Percentiles rank a stretch among this genome's conserved stretches.
These are phyloP conservation scores for Trichopoda pennipes DNA, from an alignment of 2,888 invertebrate species.

Conservation along the genomic window DNA sequence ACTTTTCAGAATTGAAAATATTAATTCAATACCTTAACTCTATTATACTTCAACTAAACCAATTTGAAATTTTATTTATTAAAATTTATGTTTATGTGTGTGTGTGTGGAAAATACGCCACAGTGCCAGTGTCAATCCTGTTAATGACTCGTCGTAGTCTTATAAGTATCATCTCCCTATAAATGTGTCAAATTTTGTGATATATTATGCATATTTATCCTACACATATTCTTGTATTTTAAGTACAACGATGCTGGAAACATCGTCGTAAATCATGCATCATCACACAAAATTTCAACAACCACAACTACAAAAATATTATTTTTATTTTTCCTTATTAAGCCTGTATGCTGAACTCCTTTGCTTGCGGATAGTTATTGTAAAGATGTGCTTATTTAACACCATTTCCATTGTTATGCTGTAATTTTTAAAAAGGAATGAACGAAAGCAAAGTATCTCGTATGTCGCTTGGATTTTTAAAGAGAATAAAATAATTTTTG, in stretches of 20 bases:
- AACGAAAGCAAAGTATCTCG: not conserved
- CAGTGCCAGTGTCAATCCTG: not conserved
- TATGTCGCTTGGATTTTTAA: not conserved
- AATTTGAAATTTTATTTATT: too few species aligned
- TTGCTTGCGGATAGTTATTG: constrained; percentile 15
- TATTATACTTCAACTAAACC: too few species aligned
- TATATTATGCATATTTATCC: constrained; percentile 24
- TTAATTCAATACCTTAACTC: too few species aligned
- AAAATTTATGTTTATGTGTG: too few species aligned
- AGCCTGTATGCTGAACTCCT: constrained; percentile 17
- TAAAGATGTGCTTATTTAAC: constrained; percentile 40
- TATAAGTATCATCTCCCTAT: constrained; percentile 20
- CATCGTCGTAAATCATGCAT: constrained; percentile 5
- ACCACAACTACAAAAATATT: constrained; percentile 30
- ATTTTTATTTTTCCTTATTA: constrained; percentile 32
- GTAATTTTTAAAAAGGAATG: not conserved
- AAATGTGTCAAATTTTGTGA: constrained; percentile 57
- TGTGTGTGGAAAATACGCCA: too few species aligned
- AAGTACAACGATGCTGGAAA: not conserved
- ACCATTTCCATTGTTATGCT: constrained; percentile 17
- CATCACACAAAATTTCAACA: constrained; percentile 31
- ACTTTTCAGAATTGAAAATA: too few species aligned
- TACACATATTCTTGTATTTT: constrained; percentile 9
- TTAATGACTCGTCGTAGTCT: constrained; percentile 19
- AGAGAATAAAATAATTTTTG: too few species aligned